These are phyloP conservation scores for Drosophila niveifrons DNA, from an alignment of 2,888 invertebrate genomes.

Conservation along the genomic window DNA sequence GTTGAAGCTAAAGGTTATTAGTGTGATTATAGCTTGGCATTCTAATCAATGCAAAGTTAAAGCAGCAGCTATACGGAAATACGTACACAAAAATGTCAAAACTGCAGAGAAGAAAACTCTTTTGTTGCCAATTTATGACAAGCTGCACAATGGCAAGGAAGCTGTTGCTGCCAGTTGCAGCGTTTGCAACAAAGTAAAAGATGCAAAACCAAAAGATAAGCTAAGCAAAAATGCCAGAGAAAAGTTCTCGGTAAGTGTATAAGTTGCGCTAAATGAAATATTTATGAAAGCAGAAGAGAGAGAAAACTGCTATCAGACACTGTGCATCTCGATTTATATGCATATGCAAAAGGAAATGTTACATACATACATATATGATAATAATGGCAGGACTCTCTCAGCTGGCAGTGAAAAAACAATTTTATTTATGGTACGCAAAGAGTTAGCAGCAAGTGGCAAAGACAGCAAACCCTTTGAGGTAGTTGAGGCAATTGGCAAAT, in stretches of 20 bases:
- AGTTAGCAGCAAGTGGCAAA: slow-evolving; percentile 9
- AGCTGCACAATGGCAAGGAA: slow-evolving; percentile 39
- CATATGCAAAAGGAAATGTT: slow-evolving; percentile 53
- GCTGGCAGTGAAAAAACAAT: slow-evolving; percentile 36
- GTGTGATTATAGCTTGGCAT: not conserved
- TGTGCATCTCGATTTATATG: slow-evolving; percentile 57
- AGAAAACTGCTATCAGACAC: slow-evolving; percentile 19
- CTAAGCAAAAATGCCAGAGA: slow-evolving; percentile 55
- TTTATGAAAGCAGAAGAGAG: slow-evolving; percentile 67
- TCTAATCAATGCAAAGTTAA: slow-evolving; percentile 26
- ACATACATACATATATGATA: slow-evolving; percentile 44
- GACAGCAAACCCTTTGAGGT: slow-evolving; percentile 29
- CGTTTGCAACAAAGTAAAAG: slow-evolving; percentile 46
- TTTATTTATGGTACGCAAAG: slow-evolving; percentile 59
- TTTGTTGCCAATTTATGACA: slow-evolving; percentile 75
- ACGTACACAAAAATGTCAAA: slow-evolving; percentile 57
- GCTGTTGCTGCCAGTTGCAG: slow-evolving; percentile 14
- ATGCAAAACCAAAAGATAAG: slow-evolving; percentile 67
- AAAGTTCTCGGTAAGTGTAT: slow-evolving; percentile 62
- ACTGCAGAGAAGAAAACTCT: slow-evolving; percentile 25
- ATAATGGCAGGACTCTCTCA: slow-evolving; percentile 36
- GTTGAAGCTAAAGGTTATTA: not conserved
- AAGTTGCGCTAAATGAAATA: slow-evolving; percentile 77
- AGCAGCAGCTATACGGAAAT: slow-evolving; percentile 13
- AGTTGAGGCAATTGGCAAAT: slow-evolving; percentile 75